Evolutionary conservation across 2,797 vertebrate genomes (phyloP), one percentile per base, ranked within the genome.

Genomic region (Siniperca obscura): DNA sequence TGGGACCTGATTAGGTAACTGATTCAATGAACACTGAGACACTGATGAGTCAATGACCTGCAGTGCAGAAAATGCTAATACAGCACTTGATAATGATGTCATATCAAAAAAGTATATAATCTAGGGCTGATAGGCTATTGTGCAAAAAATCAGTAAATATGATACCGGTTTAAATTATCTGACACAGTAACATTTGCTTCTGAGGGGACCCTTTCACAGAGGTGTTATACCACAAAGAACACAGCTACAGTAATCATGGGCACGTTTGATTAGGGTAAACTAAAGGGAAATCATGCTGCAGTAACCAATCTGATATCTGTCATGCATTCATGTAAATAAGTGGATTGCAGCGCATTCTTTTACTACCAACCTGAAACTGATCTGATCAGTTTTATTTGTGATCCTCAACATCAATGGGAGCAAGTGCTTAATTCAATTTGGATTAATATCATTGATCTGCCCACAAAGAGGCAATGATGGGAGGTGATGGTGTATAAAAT

Each of bases 1-100:
- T 69, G 34, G 67, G n/a, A 87, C 72, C 5, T 73, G 82, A 89
- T 74, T 83, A 30, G 42, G 59, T 27, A 89, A 72, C 65, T 67
- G 72, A 78, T 81, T 88, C 38, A 76, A 70, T 57, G 27, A 85
- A 76, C 60, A 67, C 17, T 19, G 12, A 78, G 30, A 61, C 48
- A 55, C 34, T 73, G 70, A 61, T 74, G 71, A 80, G 70, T 83
- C 75, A 80, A 2, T 74, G 60, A 82, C 78, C 85, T 69, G 67
- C 62, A 53, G 84, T 68, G 67, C 66, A 82, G 76, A 53, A 59
- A 69, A 78, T 65, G 67, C 34, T 42, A 86, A 85, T 64, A 25
- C 67, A 71, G 40, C 40, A 56, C 46, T 40, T 69, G 42, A 83
- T 30, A 40, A 65, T 60, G 34, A 68, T 64, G n/a, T 61, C 46